A percentile compares a stretch with the other conserved stretches of the same genome.
These are phyloP conservation scores for Prosapia bicincta DNA, from an alignment of 2,888 invertebrate species.

Conservation along the genomic window DNA sequence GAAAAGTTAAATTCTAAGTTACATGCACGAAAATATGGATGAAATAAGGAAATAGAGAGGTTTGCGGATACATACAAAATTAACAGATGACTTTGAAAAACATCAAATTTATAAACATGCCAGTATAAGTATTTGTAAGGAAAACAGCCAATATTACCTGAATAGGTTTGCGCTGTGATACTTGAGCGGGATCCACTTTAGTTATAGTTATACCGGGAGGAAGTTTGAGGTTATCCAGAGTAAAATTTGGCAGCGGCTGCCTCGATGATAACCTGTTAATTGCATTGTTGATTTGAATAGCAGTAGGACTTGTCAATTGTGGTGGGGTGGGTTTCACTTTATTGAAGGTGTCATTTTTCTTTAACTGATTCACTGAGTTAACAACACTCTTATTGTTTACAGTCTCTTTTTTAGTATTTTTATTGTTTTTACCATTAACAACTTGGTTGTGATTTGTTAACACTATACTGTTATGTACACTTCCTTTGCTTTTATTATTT, in stretches of 20 bases:
- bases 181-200: constrained; percentile 48
- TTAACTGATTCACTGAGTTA: constrained; percentile 7
- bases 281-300: constrained; percentile 41
- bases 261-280: constrained; percentile 38
- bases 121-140: too few species aligned
- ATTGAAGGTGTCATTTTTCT: constrained; percentile 12
- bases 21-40: too few species aligned
- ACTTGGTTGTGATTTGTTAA: constrained; percentile 26
- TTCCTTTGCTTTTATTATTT: constrained; percentile 7
- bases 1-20: too few species aligned
- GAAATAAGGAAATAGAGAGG: too few species aligned
- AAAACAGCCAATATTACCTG: constrained; percentile 29
- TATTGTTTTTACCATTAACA: constrained; percentile 6
- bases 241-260: constrained; percentile 35
- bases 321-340: constrained; percentile 20
- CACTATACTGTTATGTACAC: constrained; percentile 21
- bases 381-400: constrained; percentile 21
- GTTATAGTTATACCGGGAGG: constrained; percentile 74
- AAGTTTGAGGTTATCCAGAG: constrained; percentile 57
- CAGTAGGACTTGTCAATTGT: constrained; percentile 38
- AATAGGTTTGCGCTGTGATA: constrained; percentile 40
- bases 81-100: too few species aligned
- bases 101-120: too few species aligned
- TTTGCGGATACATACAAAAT: too few species aligned
- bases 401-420: constrained; percentile 8